Conservation (phyloP, 2,888 invertebrate genomes). For the Lissocephala sabroskyi region DNA sequence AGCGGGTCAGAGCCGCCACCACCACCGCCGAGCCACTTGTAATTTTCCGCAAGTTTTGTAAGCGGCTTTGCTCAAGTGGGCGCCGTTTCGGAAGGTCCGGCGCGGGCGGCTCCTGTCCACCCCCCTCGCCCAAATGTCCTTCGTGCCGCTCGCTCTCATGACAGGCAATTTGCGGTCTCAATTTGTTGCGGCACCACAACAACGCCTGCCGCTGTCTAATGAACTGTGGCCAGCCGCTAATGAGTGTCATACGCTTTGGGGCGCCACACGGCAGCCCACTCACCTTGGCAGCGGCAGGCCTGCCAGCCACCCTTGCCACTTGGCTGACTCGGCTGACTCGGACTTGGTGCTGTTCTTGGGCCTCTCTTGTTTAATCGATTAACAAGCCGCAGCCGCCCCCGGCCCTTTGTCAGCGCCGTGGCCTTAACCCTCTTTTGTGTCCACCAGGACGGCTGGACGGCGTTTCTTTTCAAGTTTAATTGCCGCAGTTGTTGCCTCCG, state of each 20-base stretch:
- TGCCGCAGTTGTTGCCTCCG: conserved; percentile 29
- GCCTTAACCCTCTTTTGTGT: conserved; percentile 54
- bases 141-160: too few species aligned
- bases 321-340: conserved; percentile 9
- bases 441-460: too few species aligned
- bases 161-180: conserved; percentile 21
- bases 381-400: conserved; percentile 6
- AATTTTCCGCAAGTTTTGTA: conserved; percentile 51
- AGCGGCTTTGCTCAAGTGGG: conserved; percentile 59
- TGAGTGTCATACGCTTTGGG: conserved; percentile 7
- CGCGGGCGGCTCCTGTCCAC: too few species aligned
- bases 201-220: conserved; percentile 21
- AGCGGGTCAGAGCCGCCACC: too few species aligned
- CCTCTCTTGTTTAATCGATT: too few species aligned
- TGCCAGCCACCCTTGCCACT: conserved; percentile 3
- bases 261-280: background rate
- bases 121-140: too few species aligned
- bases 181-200: conserved; percentile 14
- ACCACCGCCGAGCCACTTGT: conserved; percentile 5
- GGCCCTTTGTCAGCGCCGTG: conserved; percentile 20
- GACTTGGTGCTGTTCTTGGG: conserved; percentile 19
- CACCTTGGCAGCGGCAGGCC: conserved; percentile 1
- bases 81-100: too few species aligned
- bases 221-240: conserved; percentile 36
- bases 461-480: conserved; percentile 53